phyloP scores from a whole-genome alignment of 1,140 invertebrate genomes.

The Drosophila dunni region DNA sequence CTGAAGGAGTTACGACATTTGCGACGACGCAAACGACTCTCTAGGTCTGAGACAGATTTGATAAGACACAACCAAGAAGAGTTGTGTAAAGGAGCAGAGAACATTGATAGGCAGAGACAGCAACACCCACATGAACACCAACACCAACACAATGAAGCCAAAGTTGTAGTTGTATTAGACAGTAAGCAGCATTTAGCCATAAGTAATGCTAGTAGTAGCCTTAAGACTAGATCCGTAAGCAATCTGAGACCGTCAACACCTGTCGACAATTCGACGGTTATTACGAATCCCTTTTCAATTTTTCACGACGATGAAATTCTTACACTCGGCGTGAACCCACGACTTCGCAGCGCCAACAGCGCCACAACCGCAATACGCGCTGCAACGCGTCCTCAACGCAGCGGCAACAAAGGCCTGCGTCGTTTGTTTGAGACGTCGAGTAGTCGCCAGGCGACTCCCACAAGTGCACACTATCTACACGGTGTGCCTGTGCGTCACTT shows the following conservation, averaged over 20 bases:
- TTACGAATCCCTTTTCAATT: slow-evolving; percentile 82
- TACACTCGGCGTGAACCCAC: slow-evolving; percentile 67
- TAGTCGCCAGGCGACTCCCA: slow-evolving; percentile 20
- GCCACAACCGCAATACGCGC: slow-evolving; percentile 33
- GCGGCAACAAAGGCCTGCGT: slow-evolving; percentile 46
- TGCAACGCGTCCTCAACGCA: slow-evolving; percentile 38
- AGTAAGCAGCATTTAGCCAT: slow-evolving; percentile 77
- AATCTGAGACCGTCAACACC: slow-evolving; percentile 33
- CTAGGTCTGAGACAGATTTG: slow-evolving; percentile 70
- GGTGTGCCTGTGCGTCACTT: slow-evolving; percentile 72
- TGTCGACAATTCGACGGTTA: slow-evolving; percentile 75
- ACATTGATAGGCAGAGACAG: neutral
- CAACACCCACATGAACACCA: slow-evolving; percentile 7
- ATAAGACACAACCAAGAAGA: neutral
- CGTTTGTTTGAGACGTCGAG: slow-evolving; percentile 66
- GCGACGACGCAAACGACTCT: slow-evolving; percentile 19
- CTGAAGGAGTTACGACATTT: slow-evolving; percentile 64
- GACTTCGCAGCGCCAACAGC: slow-evolving; percentile 56
- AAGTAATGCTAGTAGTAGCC: slow-evolving; percentile 61
- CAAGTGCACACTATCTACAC: slow-evolving; percentile 63
- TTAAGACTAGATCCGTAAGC: slow-evolving; percentile 79
- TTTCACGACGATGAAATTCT: slow-evolving; percentile 81
- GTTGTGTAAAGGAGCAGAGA: neutral
- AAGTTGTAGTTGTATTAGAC: slow-evolving; percentile 83
- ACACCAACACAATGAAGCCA: slow-evolving; percentile 75